Conservation (phyloP, 2,888 invertebrate species). For the Troides helena region DNA sequence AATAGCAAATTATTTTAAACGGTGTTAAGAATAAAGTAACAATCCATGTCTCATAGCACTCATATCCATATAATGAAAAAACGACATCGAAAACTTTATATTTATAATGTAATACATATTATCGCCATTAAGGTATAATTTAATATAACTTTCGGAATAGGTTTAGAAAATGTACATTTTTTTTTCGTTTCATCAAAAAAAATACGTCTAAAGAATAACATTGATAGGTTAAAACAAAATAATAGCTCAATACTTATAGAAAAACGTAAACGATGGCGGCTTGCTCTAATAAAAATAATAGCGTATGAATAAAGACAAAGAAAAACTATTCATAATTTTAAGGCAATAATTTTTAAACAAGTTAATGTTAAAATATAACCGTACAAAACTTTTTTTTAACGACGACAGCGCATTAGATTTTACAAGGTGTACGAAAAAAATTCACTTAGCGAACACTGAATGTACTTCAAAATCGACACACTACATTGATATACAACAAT, state of each 20-base stretch:
- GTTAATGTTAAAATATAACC: background rate
- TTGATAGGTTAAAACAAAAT: background rate
- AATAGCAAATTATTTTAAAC: background rate
- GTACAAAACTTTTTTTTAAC: background rate
- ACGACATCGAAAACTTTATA: slow-evolving; percentile 5
- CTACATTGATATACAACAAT: slow-evolving; percentile 63
- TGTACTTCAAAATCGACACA: slow-evolving; percentile 41
- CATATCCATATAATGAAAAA: slow-evolving; percentile 4
- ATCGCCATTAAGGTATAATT: slow-evolving; percentile 3
- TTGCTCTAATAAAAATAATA: background rate
- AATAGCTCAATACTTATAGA: background rate
- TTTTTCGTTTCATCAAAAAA: background rate
- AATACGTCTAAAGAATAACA: background rate
- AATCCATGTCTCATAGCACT: slow-evolving; percentile 10
- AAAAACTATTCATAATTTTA: background rate
- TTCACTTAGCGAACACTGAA: slow-evolving; percentile 42
- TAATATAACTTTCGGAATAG: background rate
- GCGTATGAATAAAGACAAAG: background rate
- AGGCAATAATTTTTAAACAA: background rate
- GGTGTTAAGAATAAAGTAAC: slow-evolving; percentile 2
- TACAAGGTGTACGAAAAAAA: background rate
- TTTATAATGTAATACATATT: slow-evolving; percentile 6
- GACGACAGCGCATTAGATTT: background rate
- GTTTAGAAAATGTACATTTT: background rate
- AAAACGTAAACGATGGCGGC: background rate